Conservation (phyloP, 2,113 vertebrate species). For the Calidris pygmaea region DNA sequence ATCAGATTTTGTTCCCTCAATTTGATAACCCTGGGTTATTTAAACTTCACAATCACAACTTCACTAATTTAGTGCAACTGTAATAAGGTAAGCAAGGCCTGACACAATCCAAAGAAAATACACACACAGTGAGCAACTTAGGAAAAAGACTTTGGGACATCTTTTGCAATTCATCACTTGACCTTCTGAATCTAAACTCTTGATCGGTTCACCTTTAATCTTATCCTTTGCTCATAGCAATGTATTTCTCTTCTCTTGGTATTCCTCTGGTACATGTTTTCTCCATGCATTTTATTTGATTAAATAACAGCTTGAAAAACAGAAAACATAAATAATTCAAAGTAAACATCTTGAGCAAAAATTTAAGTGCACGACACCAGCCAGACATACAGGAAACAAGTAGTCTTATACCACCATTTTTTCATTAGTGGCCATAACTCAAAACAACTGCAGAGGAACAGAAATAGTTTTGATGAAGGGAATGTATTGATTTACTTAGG, state of each 20-base stretch:
- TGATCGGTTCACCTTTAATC: background rate
- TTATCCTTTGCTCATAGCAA: background rate
- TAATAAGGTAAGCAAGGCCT: background rate
- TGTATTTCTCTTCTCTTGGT: background rate
- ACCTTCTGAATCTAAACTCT: background rate
- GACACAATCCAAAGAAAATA: background rate
- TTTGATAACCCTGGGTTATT: background rate
- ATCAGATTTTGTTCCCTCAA: too few relatives aligned
- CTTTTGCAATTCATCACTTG: background rate
- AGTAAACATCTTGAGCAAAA: background rate
- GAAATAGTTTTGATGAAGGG: background rate
- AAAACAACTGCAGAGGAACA: background rate
- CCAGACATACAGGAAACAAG: background rate
- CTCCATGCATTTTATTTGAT: background rate
- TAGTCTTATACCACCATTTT: background rate
- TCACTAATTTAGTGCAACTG: background rate
- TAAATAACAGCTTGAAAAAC: background rate
- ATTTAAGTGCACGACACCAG: background rate
- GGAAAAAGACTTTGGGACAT: background rate
- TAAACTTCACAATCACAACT: background rate
- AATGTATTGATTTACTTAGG: background rate
- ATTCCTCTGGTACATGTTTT: background rate
- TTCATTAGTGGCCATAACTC: background rate
- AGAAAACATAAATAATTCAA: background rate
- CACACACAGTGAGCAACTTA: background rate